Evolutionary conservation across 2,888 invertebrate species (phyloP), one percentile per base, ranked within the genome.

Genomic region (Dynastes maya): DNA sequence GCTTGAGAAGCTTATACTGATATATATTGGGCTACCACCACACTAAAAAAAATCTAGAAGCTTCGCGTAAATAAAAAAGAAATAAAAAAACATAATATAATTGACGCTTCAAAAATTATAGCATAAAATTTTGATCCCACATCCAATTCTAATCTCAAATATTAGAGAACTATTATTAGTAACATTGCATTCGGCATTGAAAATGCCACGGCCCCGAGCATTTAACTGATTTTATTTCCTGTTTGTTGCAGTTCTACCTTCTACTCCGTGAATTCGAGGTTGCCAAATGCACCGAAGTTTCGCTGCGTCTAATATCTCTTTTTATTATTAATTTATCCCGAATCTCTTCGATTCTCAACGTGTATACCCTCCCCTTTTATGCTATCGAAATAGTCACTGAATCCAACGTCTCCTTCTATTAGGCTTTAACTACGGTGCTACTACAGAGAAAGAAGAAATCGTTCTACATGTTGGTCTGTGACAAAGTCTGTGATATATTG

Each of bases 401-500:
- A 64, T 71, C 76, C 74, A 78, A 76, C 76, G 64, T 58, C 32
- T 37, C 76, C 76, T 80, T 78, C 76, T 70, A 80, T 22, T 22
- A 22, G 49, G 65, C 55, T 78, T 74, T 74, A 51, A 78, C 71
- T 76, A 49, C 63, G 80, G 78, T 80, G 81, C 78, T 75, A 78
- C 79, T 37, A 37, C 32, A 37, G 5, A 37, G 32, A 37, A 37
- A 81, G 16, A 65, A 22, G 80, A 37, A 37, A 37, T 79, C 79
- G 76, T 79, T 79, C 78, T 79, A 58, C 77, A 74, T 76, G 80
- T 82, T 84, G 84, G 83, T 83, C 83, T 83, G 83, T 85, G 84
- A 85, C 85, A 83, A 82, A 83, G 82, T 85, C 85, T 85, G 85
- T 85, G 85, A 85, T 85, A 85, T 80, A 77, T 45, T 45, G 45